A percentile compares a stretch with the other conserved stretches of the same genome.
These are phyloP conservation scores for Candoia aspera DNA, from an alignment of 2,113 vertebrate genomes.

Conservation along the genomic window DNA sequence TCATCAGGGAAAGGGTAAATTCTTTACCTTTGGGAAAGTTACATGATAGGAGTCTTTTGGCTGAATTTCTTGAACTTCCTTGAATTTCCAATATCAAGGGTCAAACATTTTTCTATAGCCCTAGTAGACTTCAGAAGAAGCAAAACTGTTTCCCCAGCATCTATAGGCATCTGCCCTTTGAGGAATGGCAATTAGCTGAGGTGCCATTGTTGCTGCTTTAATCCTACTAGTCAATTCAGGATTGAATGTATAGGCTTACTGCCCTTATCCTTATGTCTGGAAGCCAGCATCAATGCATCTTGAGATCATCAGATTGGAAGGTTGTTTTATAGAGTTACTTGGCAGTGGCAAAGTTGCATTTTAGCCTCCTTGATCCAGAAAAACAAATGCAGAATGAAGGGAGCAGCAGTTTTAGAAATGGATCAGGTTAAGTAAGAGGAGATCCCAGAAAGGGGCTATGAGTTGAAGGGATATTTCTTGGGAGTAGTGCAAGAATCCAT, in stretches of 20 bases:
- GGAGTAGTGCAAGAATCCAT: not conserved
- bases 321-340: not conserved
- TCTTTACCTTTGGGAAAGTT: not conserved
- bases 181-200: not conserved
- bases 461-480: not conserved
- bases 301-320: not conserved
- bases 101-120: not conserved
- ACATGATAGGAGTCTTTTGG: not conserved
- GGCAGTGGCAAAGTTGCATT: not conserved
- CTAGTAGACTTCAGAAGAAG: not conserved
- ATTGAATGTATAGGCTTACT: not conserved
- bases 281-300: not conserved
- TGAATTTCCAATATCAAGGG: not conserved
- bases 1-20: not conserved
- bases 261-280: not conserved
- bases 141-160: not conserved
- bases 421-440: not conserved
- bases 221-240: not conserved
- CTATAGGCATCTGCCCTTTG: not conserved
- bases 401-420: not conserved
- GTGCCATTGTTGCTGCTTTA: not conserved
- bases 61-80: not conserved
- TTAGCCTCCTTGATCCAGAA: not conserved
- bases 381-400: not conserved
- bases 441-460: not conserved